These are phyloP conservation scores for Drosophila ambigua DNA, from an alignment of 1,140 invertebrate species.

Conservation along the genomic window DNA sequence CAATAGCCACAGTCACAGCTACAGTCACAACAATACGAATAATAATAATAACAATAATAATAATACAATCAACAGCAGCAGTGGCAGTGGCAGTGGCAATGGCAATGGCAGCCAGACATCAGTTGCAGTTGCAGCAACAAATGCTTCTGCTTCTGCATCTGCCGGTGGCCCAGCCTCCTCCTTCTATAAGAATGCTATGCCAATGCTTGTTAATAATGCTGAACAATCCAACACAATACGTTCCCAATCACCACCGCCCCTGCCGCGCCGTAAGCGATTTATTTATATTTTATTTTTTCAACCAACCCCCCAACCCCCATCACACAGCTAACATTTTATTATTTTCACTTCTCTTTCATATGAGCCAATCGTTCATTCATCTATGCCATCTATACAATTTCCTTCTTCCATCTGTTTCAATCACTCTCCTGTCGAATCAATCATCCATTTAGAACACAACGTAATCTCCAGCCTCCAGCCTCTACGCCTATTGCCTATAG, in stretches of 20 bases:
- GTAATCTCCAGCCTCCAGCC: no score
- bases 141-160: constrained; percentile 35
- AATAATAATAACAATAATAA: constrained; percentile 65
- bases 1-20: constrained; percentile 43
- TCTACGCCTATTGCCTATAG: no score
- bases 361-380: no score
- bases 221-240: constrained; percentile 67
- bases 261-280: constrained; percentile 86
- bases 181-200: constrained; percentile 57
- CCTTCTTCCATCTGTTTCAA: no score
- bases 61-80: constrained; percentile 45
- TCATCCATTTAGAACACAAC: no score
- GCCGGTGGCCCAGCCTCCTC: constrained; percentile 38
- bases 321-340: no score
- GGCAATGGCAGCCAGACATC: constrained; percentile 35
- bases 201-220: constrained; percentile 47
- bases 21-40: constrained; percentile 38
- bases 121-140: constrained; percentile 23
- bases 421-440: no score
- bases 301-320: background rate
- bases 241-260: constrained; percentile 86
- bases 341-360: no score
- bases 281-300: constrained; percentile 22
- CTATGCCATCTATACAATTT: no score
- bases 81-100: constrained; percentile 48